phyloP scores from a whole-genome alignment of 2,888 invertebrate species.

The Drosophila paranaensis region DNA sequence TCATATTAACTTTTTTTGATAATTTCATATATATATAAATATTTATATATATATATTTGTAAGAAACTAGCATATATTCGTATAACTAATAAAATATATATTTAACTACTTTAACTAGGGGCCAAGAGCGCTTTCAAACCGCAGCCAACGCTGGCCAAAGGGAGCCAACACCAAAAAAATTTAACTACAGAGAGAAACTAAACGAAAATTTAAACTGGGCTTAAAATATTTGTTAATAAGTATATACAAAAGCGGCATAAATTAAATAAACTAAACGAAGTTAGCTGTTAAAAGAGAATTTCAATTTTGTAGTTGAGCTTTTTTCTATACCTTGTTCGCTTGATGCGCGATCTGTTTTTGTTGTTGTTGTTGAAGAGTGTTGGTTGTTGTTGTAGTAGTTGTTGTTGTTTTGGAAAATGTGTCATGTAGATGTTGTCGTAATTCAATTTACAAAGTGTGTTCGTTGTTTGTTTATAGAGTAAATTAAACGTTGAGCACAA shows the following conservation, averaged over 20 bases:
- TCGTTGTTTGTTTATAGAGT: constrained; percentile 61
- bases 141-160: constrained; percentile 54
- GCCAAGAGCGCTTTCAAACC: constrained; percentile 53
- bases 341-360: constrained; percentile 84
- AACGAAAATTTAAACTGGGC: constrained; percentile 7
- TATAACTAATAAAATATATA: constrained; percentile 16
- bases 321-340: constrained; percentile 84
- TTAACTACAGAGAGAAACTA: constrained; percentile 46
- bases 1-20: background rate
- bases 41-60: background rate
- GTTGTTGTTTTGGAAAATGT: constrained; percentile 44
- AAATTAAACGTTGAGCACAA: constrained; percentile 65
- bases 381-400: constrained; percentile 44
- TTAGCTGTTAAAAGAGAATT: constrained; percentile 63
- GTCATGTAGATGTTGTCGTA: constrained; percentile 60
- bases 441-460: constrained; percentile 53
- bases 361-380: constrained; percentile 51
- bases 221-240: constrained; percentile 22
- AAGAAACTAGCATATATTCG: constrained; percentile 30
- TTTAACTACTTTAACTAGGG: constrained; percentile 52
- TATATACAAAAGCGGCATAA: constrained; percentile 61
- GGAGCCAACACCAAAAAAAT: constrained; percentile 34
- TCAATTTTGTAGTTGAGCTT: constrained; percentile 63
- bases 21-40: background rate
- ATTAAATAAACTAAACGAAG: constrained; percentile 26